Evolutionary conservation across 2,888 invertebrate species (phyloP), one percentile per base, ranked within the genome.

Genomic region (Blera fallax): DNA sequence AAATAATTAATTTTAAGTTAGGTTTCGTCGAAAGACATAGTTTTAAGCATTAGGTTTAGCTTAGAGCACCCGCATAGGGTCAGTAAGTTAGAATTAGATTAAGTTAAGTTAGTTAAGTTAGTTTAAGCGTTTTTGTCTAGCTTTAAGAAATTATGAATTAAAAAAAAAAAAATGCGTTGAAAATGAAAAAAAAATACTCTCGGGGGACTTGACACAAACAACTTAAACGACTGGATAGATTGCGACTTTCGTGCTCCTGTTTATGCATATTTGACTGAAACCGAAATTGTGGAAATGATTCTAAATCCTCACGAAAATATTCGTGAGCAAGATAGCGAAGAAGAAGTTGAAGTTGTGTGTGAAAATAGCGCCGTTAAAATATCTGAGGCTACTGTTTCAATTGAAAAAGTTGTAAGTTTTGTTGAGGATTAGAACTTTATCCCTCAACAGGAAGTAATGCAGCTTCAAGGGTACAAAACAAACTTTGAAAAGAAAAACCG

Each of bases 231-330:
- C 14, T 56, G 56, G 56, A 56, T 56, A 56, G 14, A 16, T 6
- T 56, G 16, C 14, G 34, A 56, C 32, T 56, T 32, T 16, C 1
- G 5, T 1, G 29, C 56, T 50, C 48, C 48, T 50, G 21, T 4
- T 6, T 32, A 32, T 56, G 14, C 16, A 14, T 11, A n/a, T 56
- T 37, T 60, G 21, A 37, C 60, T 14, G 40, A 40, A 37, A 21
- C 37, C 40, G 60, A 60, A 40, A 60, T 60, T 11, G 60, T 37
- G 40, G 37, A 60, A 60, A 60, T 60, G 60, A 7, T 60, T 37
- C 7, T 60, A 11, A 60, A 60, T 60, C 24, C 37, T 37, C 58
- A 60, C 18, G 58, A 37, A 37, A 60, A 21, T 37, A 40, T 21
- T 37, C 11, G 2, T 40, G 4, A 60, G 11, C 11, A 60, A 11